Evolutionary conservation across 2,888 invertebrate species (phyloP).

Genomic region (Baccha elongata): DNA sequence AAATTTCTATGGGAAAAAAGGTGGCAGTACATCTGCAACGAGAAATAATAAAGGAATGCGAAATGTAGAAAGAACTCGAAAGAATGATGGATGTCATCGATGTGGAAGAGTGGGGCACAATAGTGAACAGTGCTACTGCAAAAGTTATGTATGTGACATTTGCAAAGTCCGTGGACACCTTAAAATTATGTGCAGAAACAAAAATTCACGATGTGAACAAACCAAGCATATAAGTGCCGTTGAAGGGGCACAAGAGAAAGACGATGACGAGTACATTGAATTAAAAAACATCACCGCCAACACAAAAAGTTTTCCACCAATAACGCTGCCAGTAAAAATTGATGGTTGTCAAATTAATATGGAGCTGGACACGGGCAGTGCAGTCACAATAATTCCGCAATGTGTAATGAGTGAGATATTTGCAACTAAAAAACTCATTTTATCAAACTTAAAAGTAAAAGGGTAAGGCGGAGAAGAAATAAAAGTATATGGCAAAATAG

Average conservation of each 20-base stretch:
- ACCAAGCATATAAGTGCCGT: neutral
- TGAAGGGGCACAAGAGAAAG: neutral
- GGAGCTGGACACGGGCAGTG: too few relatives aligned
- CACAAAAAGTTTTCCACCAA: neutral
- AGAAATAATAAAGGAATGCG: too few relatives aligned
- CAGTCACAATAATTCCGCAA: slow-evolving; percentile 1
- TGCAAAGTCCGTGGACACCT: neutral
- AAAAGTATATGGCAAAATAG: neutral
- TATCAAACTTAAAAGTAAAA: neutral
- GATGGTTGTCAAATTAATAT: too few relatives aligned
- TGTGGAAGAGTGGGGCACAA: neutral
- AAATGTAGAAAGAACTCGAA: too few relatives aligned
- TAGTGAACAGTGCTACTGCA: too few relatives aligned
- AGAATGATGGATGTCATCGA: neutral
- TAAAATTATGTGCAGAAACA: neutral
- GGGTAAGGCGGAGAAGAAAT: neutral
- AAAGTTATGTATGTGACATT: too few relatives aligned
- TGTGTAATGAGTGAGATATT: neutral
- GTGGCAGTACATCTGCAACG: too few relatives aligned
- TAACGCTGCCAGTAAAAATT: slow-evolving; percentile 1
- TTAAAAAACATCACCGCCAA: too few relatives aligned
- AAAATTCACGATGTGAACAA: too few relatives aligned
- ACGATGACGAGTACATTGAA: too few relatives aligned
- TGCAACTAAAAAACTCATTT: neutral
- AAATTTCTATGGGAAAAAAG: too few relatives aligned